Evolutionary conservation across 2,888 invertebrate genomes (phyloP).

Genomic region (Perithous albicinctus): DNA sequence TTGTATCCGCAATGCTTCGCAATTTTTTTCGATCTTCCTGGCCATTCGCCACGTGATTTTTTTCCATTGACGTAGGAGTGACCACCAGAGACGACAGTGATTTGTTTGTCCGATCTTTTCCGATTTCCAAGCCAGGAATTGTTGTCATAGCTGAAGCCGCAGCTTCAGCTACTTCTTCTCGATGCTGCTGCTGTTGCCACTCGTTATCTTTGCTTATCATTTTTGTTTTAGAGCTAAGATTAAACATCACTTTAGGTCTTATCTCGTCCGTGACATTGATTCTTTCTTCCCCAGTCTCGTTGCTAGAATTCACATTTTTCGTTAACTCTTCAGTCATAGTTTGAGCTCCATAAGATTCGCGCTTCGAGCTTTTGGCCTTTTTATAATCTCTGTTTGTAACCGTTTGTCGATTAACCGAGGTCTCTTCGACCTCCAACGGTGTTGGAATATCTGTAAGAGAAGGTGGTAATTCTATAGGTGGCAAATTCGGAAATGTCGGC

Average conservation of each 20-base stretch:
- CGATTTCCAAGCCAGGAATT: neutral
- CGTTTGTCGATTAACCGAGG: conserved; percentile 29
- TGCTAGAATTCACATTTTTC: neutral
- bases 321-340: conserved; percentile 25
- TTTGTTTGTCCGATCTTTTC: conserved; percentile 20
- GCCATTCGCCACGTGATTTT: conserved; percentile 4
- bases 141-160: neutral
- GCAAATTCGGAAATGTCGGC: conserved; percentile 70
- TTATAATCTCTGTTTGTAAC: conserved; percentile 11
- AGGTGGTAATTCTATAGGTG: conserved; percentile 57
- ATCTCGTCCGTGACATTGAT: conserved; percentile 54
- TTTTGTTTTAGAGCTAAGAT: conserved; percentile 74
- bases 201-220: conserved; percentile 72
- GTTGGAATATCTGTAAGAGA: conserved; percentile 21
- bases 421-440: conserved; percentile 17
- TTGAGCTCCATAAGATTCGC: conserved; percentile 25
- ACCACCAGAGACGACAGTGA: neutral
- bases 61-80: neutral
- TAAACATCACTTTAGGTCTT: conserved; percentile 78
- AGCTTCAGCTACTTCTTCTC: conserved; percentile 6
- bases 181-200: conserved; percentile 70
- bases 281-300: neutral
- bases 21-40: conserved; percentile 29
- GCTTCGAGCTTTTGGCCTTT: conserved; percentile 7
- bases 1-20: neutral